Evolutionary conservation across 2,113 vertebrate species (phyloP).

Genomic region (Oplegnathus fasciatus): DNA sequence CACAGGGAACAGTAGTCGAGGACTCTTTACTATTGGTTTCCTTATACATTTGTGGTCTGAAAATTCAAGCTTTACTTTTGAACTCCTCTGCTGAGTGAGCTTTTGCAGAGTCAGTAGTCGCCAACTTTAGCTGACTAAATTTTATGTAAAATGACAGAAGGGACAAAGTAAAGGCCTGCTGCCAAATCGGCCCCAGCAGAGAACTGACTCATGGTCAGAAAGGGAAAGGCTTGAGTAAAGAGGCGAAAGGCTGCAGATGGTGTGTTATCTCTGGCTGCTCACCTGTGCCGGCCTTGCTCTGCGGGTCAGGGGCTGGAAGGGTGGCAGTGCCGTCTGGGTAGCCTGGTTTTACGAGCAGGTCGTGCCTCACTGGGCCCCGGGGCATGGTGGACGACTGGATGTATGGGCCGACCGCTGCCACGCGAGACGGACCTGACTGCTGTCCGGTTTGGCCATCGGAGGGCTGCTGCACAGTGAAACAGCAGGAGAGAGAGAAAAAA

Average conservation of each 20-base stretch:
- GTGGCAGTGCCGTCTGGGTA: conserved; percentile 88
- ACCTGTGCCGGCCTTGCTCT: conserved; percentile 73
- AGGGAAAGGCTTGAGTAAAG: background rate
- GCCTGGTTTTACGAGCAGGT: conserved; percentile 91
- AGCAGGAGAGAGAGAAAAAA: background rate
- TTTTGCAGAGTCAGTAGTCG: background rate
- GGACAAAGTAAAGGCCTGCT: background rate
- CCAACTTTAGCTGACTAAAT: background rate
- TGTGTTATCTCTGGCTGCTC: conserved; percentile 1
- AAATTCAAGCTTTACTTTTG: background rate
- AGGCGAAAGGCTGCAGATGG: background rate
- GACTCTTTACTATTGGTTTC: background rate
- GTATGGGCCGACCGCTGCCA: conserved; percentile 97
- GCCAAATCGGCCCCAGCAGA: background rate
- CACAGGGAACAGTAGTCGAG: background rate
- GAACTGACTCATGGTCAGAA: background rate
- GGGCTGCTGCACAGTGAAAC: conserved; percentile 83
- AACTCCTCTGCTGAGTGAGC: background rate
- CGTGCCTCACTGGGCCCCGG: conserved; percentile 89
- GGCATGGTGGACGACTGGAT: conserved; percentile 98
- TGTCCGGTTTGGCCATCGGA: conserved; percentile 84
- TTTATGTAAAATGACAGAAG: conserved; percentile 16
- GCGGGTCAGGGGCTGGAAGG: conserved; percentile 84
- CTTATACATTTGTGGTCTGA: background rate
- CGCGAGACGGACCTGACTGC: conserved; percentile 87